phyloP scores from a whole-genome alignment of 2,113 vertebrate genomes.

The Cavia aperea region DNA sequence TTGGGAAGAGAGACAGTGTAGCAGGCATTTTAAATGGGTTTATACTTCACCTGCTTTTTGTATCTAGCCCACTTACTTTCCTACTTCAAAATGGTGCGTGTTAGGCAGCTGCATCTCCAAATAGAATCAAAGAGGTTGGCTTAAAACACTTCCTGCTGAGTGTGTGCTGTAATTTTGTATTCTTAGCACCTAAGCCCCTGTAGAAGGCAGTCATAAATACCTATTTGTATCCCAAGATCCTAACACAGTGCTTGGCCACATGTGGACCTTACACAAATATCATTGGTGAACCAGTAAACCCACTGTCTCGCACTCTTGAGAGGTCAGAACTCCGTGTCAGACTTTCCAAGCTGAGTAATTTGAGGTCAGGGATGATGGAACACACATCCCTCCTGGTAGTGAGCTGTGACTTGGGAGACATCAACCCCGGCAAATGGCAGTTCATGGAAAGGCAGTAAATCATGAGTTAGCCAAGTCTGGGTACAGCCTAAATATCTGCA shows the following conservation, averaged over 20 bases:
- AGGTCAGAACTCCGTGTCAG: accelerated
- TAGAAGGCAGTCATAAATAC: neutral
- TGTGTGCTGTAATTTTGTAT: neutral
- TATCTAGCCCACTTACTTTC: neutral
- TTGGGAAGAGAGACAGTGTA: neutral
- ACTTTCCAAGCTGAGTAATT: neutral
- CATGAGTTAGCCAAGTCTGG: neutral
- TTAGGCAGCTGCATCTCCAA: neutral
- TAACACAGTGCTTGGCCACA: accelerated
- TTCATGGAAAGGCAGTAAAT: no score
- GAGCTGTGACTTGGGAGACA: neutral
- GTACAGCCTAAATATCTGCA: neutral
- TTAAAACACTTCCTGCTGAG: neutral
- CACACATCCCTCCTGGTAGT: neutral
- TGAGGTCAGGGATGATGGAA: neutral
- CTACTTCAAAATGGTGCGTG: accelerated
- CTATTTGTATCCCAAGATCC: neutral
- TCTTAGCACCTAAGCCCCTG: neutral
- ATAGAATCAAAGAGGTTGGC: accelerated
- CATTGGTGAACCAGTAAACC: neutral
- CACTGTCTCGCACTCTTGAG: neutral
- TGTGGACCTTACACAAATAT: neutral
- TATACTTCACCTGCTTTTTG: accelerated
- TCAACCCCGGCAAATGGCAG: neutral
- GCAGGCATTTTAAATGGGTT: no score